A percentile compares a stretch with the other conserved stretches of the same genome.
Conservation (phyloP, 2,888 invertebrate species). For the Diplazon laetatorius region DNA sequence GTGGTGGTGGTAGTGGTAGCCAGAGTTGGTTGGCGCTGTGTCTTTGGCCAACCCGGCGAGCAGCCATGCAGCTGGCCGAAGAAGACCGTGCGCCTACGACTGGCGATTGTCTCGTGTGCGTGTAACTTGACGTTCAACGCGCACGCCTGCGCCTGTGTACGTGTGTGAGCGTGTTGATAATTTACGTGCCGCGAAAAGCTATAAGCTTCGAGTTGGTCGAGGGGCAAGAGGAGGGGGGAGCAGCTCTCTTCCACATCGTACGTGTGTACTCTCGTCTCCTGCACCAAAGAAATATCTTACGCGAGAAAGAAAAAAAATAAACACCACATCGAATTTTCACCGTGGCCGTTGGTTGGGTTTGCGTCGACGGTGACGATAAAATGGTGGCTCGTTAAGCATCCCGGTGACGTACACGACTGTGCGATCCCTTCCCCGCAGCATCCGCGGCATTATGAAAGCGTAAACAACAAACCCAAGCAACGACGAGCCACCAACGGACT, state of each 20-base stretch:
- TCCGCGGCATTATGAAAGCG: background rate
- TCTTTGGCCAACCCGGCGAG: constrained; percentile 25
- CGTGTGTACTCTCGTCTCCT: background rate
- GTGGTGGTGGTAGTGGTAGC: constrained; percentile 9
- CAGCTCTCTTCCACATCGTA: too few relatives aligned
- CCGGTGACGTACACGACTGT: constrained; percentile 39
- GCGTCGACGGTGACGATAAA: constrained; percentile 42
- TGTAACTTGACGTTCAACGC: background rate
- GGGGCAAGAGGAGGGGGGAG: too few relatives aligned
- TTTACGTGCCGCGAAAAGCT: too few relatives aligned
- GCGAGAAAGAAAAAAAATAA: background rate
- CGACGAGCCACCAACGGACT: background rate
- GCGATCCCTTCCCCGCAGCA: constrained; percentile 36
- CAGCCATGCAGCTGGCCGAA: constrained; percentile 40
- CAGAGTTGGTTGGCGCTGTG: constrained; percentile 32
- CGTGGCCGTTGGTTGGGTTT: background rate
- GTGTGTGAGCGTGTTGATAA: background rate
- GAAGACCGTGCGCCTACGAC: constrained; percentile 27
- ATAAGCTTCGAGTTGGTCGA: too few relatives aligned
- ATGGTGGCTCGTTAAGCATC: constrained; percentile 59
- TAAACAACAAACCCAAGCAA: constrained; percentile 6
- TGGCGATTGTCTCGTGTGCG: constrained; percentile 16
- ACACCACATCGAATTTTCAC: constrained; percentile 2
- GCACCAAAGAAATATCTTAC: too few relatives aligned
- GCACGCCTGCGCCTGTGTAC: constrained; percentile 7